Evolutionary conservation across 30 jellyfish, hydroid and myxozoan genomes (phyloP).

Genomic region (Calvadosia cruxmelitensis): DNA sequence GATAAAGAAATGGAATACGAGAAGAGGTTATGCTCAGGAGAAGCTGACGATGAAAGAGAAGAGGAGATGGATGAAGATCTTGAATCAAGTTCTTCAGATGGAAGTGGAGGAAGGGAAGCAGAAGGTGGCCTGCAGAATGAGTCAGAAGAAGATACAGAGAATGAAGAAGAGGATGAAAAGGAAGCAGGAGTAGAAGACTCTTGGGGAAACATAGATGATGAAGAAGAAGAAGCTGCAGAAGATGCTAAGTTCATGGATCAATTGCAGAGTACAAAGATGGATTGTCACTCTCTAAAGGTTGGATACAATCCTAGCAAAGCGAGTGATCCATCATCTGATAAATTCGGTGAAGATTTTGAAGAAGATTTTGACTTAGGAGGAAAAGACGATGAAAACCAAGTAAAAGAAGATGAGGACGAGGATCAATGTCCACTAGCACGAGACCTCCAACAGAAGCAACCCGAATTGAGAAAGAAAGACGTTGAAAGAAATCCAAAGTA

Average conservation of each 20-base stretch:
- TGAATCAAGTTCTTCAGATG: too few species aligned
- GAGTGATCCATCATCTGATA: neutral
- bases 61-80: neutral
- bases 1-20: conserved; percentile 40
- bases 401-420: neutral
- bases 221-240: conserved; percentile 30
- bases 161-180: conserved; percentile 15
- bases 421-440: neutral
- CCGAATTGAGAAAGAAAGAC: neutral
- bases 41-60: neutral
- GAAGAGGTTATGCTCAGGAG: neutral
- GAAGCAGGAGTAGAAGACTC: neutral
- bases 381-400: neutral
- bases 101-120: neutral
- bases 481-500: neutral
- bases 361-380: neutral
- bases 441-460: neutral
- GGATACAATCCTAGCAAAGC: neutral
- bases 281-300: too few species aligned
- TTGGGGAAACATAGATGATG: conserved; percentile 11
- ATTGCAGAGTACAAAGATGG: neutral
- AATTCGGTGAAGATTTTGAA: neutral
- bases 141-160: neutral
- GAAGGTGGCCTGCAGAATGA: neutral
- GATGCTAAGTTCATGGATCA: conserved; percentile 10